phyloP scores from a whole-genome alignment of 2,113 vertebrate genomes.

The Ceuthmochares aereus region DNA sequence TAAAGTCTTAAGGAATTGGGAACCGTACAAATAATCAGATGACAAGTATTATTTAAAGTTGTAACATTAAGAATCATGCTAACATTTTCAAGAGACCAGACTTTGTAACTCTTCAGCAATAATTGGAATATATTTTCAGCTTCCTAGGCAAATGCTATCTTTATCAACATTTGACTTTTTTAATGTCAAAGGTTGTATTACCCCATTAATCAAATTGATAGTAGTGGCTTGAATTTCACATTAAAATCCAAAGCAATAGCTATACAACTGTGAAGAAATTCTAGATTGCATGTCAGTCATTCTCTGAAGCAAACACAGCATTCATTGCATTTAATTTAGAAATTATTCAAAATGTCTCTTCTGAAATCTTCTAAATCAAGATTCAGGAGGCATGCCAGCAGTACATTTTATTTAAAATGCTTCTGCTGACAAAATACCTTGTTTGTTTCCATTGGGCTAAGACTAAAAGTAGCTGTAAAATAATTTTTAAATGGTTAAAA shows the following conservation, averaged over 20 bases:
- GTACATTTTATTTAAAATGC: background rate
- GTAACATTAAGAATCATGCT: background rate
- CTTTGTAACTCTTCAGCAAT: background rate
- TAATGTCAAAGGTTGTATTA: slow-evolving; percentile 3
- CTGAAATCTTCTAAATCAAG: background rate
- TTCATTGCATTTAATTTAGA: background rate
- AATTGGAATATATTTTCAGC: background rate
- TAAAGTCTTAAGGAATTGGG: background rate
- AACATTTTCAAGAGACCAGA: background rate
- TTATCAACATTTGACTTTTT: slow-evolving; percentile 19
- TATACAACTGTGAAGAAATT: background rate
- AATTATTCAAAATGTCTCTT: background rate
- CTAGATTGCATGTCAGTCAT: slow-evolving; percentile 1
- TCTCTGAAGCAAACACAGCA: background rate
- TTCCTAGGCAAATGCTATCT: background rate
- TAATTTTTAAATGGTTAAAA: background rate
- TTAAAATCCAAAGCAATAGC: slow-evolving; percentile 18
- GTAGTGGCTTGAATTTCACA: background rate
- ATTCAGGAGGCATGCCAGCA: background rate
- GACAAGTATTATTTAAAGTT: background rate
- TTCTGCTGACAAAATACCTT: background rate
- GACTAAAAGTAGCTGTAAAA: background rate
- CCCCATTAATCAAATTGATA: slow-evolving; percentile 32
- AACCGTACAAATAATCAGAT: background rate
- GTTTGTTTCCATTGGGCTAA: background rate